Evolutionary conservation across 2,797 vertebrate species (phyloP).

Genomic region (Amblyopsis hoosieri): DNA sequence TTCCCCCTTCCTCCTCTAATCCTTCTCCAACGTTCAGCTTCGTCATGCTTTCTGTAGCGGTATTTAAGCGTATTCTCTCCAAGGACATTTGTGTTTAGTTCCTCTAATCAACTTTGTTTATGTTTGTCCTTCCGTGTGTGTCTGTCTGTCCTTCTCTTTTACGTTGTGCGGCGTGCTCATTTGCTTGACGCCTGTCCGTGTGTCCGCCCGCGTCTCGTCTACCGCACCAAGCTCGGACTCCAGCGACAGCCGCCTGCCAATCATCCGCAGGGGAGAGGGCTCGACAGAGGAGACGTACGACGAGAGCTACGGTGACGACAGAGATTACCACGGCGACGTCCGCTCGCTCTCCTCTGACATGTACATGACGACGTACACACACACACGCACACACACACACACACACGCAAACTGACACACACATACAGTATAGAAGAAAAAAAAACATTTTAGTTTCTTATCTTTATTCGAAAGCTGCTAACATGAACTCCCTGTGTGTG

Average conservation of each 20-base stretch:
- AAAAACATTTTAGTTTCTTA: neutral
- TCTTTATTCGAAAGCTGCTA: neutral
- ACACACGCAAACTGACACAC: neutral
- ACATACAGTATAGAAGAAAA: neutral
- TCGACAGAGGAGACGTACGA: slow-evolving; percentile 88
- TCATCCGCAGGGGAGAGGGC: slow-evolving; percentile 86
- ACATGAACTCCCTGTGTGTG: neutral
- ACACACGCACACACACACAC: slow-evolving; percentile 1
- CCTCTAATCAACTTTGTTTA: slow-evolving; percentile 48
- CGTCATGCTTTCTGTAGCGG: slow-evolving; percentile 14
- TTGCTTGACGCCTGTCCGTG: slow-evolving; percentile 18
- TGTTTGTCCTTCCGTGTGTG: slow-evolving; percentile 36
- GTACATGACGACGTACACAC: slow-evolving; percentile 65
- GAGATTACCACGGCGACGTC: slow-evolving; percentile 86
- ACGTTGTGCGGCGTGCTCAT: neutral
- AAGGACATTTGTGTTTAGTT: neutral
- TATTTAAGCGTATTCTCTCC: slow-evolving; percentile 37
- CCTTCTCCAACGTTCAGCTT: slow-evolving; percentile 4
- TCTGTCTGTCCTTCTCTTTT: slow-evolving; percentile 10
- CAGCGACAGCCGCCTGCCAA: slow-evolving; percentile 88
- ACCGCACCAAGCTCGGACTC: slow-evolving; percentile 84
- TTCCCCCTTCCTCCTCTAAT: slow-evolving; percentile 25
- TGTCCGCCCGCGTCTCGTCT: slow-evolving; percentile 23
- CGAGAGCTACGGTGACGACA: slow-evolving; percentile 81
- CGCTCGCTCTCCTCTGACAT: slow-evolving; percentile 90